Evolutionary conservation across 2,113 vertebrate species (phyloP).

Genomic region (Colossoma macropomum): DNA sequence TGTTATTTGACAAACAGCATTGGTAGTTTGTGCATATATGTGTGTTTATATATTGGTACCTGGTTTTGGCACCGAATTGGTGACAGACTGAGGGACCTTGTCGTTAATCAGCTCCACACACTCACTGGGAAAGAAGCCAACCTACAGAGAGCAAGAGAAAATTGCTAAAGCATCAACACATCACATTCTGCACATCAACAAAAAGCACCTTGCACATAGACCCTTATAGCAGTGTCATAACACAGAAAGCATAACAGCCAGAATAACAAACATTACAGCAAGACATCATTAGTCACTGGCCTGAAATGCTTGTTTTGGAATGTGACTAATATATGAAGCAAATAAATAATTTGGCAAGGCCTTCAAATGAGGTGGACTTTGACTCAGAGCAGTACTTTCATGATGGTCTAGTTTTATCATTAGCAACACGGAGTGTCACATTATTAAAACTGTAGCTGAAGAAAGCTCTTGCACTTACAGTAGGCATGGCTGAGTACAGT

Average conservation of each 20-base stretch:
- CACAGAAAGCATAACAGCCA: not conserved
- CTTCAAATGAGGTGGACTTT: not conserved
- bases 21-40: not conserved
- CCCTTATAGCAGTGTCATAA: not conserved
- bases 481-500: not conserved
- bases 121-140: conserved; percentile 97
- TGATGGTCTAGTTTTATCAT: not conserved
- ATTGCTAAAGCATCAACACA: conserved; percentile 42
- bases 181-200: not conserved
- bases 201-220: not conserved
- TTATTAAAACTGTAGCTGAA: not conserved
- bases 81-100: conserved; percentile 97
- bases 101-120: conserved; percentile 98
- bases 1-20: conserved; percentile 18
- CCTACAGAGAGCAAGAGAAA: conserved; percentile 75
- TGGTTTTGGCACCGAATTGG: conserved; percentile 96
- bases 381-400: not conserved
- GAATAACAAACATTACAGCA: not conserved
- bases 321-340: not conserved
- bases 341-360: not conserved
- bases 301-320: not conserved
- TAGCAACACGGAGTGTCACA: not conserved
- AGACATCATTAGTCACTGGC: not conserved
- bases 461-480: not conserved
- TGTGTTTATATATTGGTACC: conserved; percentile 73